Percentiles rank a stretch among this genome's conserved stretches.
phyloP scores from a whole-genome alignment of 2,797 vertebrate species.

The Dendrocincla tyrannina region DNA sequence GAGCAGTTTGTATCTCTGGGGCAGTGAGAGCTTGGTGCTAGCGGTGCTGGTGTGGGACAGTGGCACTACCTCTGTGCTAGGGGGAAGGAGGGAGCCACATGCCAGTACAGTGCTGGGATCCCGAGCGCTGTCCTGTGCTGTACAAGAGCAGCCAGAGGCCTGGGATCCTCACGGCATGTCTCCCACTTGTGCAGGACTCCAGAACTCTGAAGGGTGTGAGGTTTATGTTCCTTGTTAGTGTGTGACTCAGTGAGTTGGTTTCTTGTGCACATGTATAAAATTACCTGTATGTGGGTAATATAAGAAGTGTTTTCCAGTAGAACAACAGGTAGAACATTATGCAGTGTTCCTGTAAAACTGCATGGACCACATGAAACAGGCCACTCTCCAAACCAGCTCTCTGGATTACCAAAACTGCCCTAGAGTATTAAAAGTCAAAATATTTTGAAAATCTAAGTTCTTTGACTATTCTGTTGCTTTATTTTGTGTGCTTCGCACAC shows the following conservation, averaged over 20 bases:
- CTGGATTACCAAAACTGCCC: neutral
- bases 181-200: neutral
- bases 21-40: neutral
- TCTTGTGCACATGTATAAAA: neutral
- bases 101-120: neutral
- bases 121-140: rapidly evolving
- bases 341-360: neutral
- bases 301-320: neutral
- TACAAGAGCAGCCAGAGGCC: neutral
- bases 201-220: neutral
- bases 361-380: neutral
- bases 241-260: neutral
- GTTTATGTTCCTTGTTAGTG: neutral
- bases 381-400: neutral
- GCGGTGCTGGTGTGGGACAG: no score
- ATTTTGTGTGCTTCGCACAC: neutral
- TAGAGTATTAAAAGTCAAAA: neutral
- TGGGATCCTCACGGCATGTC: neutral
- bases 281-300: neutral
- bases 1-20: neutral
- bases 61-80: no score
- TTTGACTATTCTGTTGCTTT: neutral
- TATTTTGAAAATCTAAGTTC: neutral
- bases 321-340: neutral
- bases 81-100: neutral